Evolutionary conservation across 30 jellyfish, hydroid and myxozoan species (phyloP), one percentile per base, ranked within the genome.

Genomic region (Turritopsis rubra): DNA sequence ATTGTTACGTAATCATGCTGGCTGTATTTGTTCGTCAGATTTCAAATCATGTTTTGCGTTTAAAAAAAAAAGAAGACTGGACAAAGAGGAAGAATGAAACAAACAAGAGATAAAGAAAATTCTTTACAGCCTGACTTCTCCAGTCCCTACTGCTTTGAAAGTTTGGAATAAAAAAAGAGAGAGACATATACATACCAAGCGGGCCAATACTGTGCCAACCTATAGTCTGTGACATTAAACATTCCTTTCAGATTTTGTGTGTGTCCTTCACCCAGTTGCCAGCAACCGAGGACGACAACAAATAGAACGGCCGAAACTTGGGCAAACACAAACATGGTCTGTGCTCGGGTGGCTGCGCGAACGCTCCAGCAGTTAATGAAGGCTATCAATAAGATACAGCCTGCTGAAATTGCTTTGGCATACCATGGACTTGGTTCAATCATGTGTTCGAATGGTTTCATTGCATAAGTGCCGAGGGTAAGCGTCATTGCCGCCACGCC

Each of bases 401-500:
- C 88, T 26, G 85, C 91, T 31, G 96, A 91, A 21, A 87, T 83
- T 29, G 66, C 81, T 82, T 87, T 87, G 1, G 96, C 87, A 25
- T 70, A 21, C 88, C 91, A 81, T 13, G 74, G 54, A 52, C n/a
- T 28, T 78, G 79, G 80, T 75, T 82, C 96, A 7, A 52, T 24
- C 30, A 54, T 82, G 0, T 75, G 87, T 29, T 83, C 60, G 54
- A 87, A 87, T 17, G 96, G 91, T 54, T 87, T 87, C 83, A 83
- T 87, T 13, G 71, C 81, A 28, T 87, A 87, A 9, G 87, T 83
- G 24, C 96, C 96, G 72, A 84, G 72, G 21, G 96, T 89, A 22
- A 89, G 53, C 18, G 96, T 76, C 21, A 89, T 66, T 22, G 88
- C 90, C 17, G 96, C 94, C 7, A 85, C 65, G 9, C 95, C 88